These are phyloP conservation scores for Trissoscelio sp. DNA, from an alignment of 2,888 invertebrate species.

Conservation along the genomic window DNA sequence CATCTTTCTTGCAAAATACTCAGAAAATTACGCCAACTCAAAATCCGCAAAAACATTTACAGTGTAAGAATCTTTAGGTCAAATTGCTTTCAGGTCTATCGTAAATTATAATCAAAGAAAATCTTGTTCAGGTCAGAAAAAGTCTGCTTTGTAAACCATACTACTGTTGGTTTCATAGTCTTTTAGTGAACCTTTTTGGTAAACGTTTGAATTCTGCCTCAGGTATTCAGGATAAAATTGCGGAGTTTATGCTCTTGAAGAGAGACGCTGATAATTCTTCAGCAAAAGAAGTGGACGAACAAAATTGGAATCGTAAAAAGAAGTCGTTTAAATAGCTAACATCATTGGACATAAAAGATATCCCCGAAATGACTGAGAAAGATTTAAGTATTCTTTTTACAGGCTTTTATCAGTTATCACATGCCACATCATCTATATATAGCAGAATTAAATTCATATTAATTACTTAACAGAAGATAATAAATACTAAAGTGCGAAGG, in stretches of 20 bases:
- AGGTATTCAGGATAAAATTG: conserved; percentile 4
- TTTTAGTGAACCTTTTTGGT: conserved; percentile 55
- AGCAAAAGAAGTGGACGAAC: conserved; percentile 38
- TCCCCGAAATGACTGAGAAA: too few species aligned
- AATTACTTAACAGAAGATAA: conserved; percentile 15
- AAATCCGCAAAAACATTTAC: too few species aligned
- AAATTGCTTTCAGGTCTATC: too few species aligned
- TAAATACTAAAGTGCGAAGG: conserved; percentile 35
- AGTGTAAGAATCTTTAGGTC: too few species aligned
- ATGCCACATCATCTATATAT: conserved; percentile 70
- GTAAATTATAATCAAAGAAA: conserved; percentile 29
- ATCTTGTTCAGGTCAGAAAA: conserved; percentile 14
- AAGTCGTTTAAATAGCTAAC: too few species aligned
- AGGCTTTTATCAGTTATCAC: conserved; percentile 68
- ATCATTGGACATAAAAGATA: too few species aligned
- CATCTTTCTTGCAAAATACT: too few species aligned
- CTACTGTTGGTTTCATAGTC: conserved; percentile 10
- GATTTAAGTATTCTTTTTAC: conserved; percentile 66
- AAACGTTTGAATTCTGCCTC: conserved; percentile 46
- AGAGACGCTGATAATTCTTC: conserved; percentile 4
- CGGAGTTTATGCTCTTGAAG: background rate
- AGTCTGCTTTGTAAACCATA: conserved; percentile 20
- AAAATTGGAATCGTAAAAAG: too few species aligned
- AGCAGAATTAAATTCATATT: conserved; percentile 54
- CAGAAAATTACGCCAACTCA: too few species aligned